Conservation (phyloP, 2,888 invertebrate species). For the Athripsodes cinereus region DNA sequence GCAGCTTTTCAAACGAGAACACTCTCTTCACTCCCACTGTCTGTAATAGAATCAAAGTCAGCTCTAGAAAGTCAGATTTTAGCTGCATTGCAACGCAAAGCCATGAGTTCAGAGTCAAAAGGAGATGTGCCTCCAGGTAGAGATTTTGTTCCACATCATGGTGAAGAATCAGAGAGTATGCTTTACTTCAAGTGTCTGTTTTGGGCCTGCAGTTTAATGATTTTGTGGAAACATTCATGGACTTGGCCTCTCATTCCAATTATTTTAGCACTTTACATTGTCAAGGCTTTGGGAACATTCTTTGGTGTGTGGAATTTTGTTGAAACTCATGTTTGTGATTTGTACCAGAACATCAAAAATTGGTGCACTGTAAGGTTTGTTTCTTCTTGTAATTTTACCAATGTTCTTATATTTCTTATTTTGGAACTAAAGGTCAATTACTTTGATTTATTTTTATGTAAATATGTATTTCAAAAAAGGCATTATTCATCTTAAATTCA, state of each 20-base stretch:
- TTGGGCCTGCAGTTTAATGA: slow-evolving; percentile 76
- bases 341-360: slow-evolving; percentile 38
- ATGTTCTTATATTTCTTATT: too few species aligned
- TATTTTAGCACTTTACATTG: slow-evolving; percentile 65
- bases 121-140: slow-evolving; percentile 32
- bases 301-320: slow-evolving; percentile 48
- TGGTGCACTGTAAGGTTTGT: slow-evolving; percentile 59
- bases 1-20: slow-evolving; percentile 42
- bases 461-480: too few species aligned
- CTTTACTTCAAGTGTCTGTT: slow-evolving; percentile 71
- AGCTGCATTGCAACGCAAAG: slow-evolving; percentile 40
- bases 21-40: slow-evolving; percentile 42
- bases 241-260: slow-evolving; percentile 69
- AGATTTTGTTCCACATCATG: slow-evolving; percentile 28
- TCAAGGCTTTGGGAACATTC: slow-evolving; percentile 49
- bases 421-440: too few species aligned
- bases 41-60: slow-evolving; percentile 37
- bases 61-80: slow-evolving; percentile 40
- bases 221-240: slow-evolving; percentile 85
- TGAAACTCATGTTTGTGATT: slow-evolving; percentile 42
- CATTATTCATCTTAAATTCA: too few species aligned
- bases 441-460: too few species aligned
- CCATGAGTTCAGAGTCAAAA: slow-evolving; percentile 29
- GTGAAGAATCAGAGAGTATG: slow-evolving; percentile 54
- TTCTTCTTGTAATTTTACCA: too few species aligned